Evolutionary conservation across 1,140 invertebrate genomes (phyloP).

Genomic region (Hylaeus anthracinus): DNA sequence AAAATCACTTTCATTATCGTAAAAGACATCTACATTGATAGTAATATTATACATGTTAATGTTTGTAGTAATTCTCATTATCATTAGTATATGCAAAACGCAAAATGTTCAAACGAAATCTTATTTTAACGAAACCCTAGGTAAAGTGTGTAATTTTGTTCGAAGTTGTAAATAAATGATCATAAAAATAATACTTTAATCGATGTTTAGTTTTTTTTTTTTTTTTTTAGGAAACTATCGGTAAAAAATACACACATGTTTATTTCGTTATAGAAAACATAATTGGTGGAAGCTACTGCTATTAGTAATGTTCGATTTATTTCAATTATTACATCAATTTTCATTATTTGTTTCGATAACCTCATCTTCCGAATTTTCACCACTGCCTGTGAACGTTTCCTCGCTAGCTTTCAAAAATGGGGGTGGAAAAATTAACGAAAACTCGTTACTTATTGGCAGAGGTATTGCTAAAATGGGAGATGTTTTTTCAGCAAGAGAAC

Average conservation of each 20-base stretch:
- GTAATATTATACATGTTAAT: constrained; percentile 1
- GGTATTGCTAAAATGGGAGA: not conserved
- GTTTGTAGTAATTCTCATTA: constrained; percentile 5
- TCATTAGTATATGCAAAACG: not conserved
- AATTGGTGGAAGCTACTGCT: not conserved
- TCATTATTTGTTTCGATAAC: not conserved
- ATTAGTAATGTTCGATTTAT: not conserved
- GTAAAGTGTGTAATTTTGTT: constrained; percentile 20
- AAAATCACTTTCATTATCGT: constrained; percentile 1
- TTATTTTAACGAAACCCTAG: not conserved
- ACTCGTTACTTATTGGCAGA: constrained; percentile 24
- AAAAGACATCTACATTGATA: not conserved
- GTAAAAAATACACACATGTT: not conserved
- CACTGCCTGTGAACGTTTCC: constrained; percentile 76
- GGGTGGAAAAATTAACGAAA: constrained; percentile 27
- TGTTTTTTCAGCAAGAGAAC: constrained; percentile 33
- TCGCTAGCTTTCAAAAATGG: constrained; percentile 64
- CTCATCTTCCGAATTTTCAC: constrained; percentile 76
- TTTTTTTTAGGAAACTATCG: not conserved
- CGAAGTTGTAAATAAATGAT: constrained; percentile 34
- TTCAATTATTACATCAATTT: not conserved
- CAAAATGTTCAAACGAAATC: constrained; percentile 8
- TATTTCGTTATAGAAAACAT: not conserved
- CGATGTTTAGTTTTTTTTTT: not conserved
- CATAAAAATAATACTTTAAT: not conserved